These are phyloP conservation scores for Apamea anceps DNA, from an alignment of 2,888 invertebrate genomes.

Conservation along the genomic window DNA sequence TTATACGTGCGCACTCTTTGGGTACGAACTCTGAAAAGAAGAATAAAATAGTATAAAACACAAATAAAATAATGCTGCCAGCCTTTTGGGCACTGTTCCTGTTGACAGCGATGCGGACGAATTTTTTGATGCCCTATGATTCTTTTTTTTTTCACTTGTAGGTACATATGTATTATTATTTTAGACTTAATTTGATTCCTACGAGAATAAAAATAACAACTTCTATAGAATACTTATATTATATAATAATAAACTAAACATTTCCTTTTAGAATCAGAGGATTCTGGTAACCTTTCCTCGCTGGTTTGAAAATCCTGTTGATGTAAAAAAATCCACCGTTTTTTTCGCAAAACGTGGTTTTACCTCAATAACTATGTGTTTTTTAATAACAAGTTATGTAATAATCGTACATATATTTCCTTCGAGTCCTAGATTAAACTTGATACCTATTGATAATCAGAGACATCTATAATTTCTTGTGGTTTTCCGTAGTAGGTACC, in stretches of 20 bases:
- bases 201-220: too few species aligned
- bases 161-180: too few species aligned
- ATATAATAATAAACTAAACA: too few species aligned
- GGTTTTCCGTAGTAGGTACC: slow-evolving; percentile 13
- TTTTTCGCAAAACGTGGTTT: not conserved
- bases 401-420: slow-evolving; percentile 6
- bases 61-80: too few species aligned
- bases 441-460: not conserved
- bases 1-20: too few species aligned
- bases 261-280: not conserved
- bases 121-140: too few species aligned
- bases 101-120: too few species aligned
- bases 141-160: too few species aligned
- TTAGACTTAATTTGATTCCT: too few species aligned
- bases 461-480: slow-evolving; percentile 24
- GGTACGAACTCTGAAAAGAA: too few species aligned
- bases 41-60: not conserved
- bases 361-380: not conserved
- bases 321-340: not conserved
- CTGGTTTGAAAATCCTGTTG: not conserved
- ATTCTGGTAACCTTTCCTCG: not conserved
- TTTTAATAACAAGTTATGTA: not conserved
- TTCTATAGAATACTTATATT: too few species aligned
- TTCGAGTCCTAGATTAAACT: not conserved
- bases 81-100: too few species aligned